phyloP scores from a whole-genome alignment of 2,113 vertebrate genomes.

The Dendropsophus ebraccatus region DNA sequence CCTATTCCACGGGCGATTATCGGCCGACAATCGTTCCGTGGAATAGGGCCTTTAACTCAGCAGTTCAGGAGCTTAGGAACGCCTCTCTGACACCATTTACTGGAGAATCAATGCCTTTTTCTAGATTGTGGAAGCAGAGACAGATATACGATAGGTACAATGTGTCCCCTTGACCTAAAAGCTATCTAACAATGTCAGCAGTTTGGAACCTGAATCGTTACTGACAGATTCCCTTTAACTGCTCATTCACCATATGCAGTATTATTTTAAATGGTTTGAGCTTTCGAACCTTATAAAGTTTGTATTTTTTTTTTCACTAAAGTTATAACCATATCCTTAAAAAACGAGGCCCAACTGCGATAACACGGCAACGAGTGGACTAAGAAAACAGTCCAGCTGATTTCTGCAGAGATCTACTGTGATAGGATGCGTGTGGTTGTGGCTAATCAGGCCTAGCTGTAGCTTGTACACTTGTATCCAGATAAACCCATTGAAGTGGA shows the following conservation, averaged over 20 bases:
- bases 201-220: too few species aligned
- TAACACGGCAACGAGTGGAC: not conserved
- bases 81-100: too few species aligned
- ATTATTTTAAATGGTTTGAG: not conserved
- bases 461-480: conserved; percentile 28
- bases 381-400: not conserved
- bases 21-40: too few species aligned
- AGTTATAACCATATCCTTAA: not conserved
- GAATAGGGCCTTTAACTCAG: too few species aligned
- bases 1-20: too few species aligned
- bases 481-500: conserved; percentile 15
- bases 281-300: not conserved
- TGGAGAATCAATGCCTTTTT: too few species aligned
- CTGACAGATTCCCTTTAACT: too few species aligned
- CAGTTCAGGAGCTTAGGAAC: too few species aligned
- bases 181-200: too few species aligned
- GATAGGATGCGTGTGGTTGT: not conserved
- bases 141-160: too few species aligned
- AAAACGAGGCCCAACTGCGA: not conserved
- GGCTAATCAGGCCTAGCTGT: not conserved
- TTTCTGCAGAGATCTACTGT: not conserved
- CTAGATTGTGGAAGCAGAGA: too few species aligned
- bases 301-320: not conserved
- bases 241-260: not conserved
- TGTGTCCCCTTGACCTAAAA: too few species aligned